Percentiles rank a stretch among this genome's conserved stretches.
These are phyloP conservation scores for Bufo bufo DNA, from an alignment of 2,113 vertebrate genomes.

Conservation along the genomic window DNA sequence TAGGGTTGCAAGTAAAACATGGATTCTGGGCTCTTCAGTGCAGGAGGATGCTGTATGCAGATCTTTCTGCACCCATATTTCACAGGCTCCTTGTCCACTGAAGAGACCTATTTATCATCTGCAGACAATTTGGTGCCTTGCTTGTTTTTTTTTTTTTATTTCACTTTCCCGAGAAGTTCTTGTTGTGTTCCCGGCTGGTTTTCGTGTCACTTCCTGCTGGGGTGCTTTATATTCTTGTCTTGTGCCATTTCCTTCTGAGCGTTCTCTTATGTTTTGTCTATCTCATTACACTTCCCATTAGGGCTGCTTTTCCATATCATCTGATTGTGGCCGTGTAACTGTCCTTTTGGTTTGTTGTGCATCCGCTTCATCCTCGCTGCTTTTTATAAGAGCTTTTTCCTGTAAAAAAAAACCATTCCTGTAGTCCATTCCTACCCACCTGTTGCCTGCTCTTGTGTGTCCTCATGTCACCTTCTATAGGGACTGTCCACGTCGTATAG, in stretches of 20 bases:
- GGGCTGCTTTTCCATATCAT: conserved; percentile 12
- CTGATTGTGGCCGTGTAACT: not conserved
- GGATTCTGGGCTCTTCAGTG: conserved; percentile 51
- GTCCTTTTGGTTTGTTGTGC: not conserved
- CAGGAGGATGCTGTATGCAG: conserved; percentile 46
- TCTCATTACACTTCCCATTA: not conserved
- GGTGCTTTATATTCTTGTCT: conserved; percentile 39
- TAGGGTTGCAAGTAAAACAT: conserved; percentile 50
- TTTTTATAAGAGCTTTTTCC: conserved; percentile 8
- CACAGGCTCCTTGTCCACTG: conserved; percentile 50
- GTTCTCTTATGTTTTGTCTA: not conserved
- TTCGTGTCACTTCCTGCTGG: conserved; percentile 45
- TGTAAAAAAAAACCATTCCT: not conserved
- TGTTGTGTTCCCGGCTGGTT: conserved; percentile 43
- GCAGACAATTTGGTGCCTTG: conserved; percentile 60
- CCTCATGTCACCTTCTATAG: conserved; percentile 1
- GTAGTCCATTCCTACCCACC: not conserved
- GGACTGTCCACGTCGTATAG: not conserved
- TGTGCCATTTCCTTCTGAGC: conserved; percentile 18
- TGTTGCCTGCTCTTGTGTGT: not conserved
- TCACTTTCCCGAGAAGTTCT: conserved; percentile 58
- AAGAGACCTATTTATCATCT: conserved; percentile 58
- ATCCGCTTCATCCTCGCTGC: not conserved
- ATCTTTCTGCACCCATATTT: conserved; percentile 24
- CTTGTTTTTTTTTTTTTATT: conserved; percentile 50